A percentile compares a stretch with the other conserved stretches of the same genome.
Conservation (phyloP, 2,113 vertebrate genomes). For the Pantherophis guttatus region DNA sequence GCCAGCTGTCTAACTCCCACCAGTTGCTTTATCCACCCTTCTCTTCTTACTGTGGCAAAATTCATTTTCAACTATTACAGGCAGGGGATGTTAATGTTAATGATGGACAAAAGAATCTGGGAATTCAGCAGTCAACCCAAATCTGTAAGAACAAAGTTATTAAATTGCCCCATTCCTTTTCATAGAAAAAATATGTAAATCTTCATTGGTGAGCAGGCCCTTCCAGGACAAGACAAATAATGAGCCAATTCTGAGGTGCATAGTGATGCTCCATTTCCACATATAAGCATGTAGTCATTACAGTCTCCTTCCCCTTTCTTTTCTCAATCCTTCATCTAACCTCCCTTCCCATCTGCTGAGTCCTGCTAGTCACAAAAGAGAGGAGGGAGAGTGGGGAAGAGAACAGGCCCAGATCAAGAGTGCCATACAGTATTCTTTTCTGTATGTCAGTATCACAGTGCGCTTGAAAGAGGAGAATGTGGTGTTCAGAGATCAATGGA, state of each 20-base stretch:
- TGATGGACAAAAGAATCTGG: background rate
- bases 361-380: background rate
- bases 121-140: background rate
- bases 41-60: background rate
- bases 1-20: background rate
- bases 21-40: background rate
- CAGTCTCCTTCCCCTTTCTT: background rate
- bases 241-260: background rate
- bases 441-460: background rate
- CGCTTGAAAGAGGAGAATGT: background rate
- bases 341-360: no score
- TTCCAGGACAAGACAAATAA: background rate
- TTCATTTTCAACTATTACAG: background rate
- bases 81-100: background rate
- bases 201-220: background rate
- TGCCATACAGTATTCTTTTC: background rate
- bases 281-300: background rate
- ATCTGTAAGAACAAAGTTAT: background rate
- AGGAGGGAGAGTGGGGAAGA: background rate
- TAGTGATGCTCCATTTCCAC: background rate
- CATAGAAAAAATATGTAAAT: background rate
- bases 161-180: background rate
- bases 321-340: background rate
- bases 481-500: background rate
- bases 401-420: background rate